A percentile compares a stretch with the other conserved stretches of the same genome.
Conservation (phyloP, 2,888 invertebrate genomes). For the Pseudococcus jackbeardsleyi region DNA sequence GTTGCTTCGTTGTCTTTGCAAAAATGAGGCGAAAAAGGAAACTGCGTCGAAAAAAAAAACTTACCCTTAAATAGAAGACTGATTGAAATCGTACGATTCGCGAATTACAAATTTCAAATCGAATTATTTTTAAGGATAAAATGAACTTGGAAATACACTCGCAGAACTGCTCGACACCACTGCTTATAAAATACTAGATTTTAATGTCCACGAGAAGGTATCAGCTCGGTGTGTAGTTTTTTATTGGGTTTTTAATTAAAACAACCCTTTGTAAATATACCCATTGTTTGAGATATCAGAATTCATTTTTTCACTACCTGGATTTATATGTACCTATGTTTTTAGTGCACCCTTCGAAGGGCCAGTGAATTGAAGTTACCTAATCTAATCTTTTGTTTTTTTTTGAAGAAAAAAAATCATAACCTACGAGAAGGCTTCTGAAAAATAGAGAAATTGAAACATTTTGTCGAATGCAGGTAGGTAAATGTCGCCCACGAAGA, state of each 20-base stretch:
- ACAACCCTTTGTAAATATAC: slow-evolving; percentile 5
- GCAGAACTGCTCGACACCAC: not conserved
- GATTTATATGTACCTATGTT: not conserved
- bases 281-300: not conserved
- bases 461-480: not conserved
- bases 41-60: not conserved
- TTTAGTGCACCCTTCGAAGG: not conserved
- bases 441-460: not conserved
- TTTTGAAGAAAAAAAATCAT: not conserved
- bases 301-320: not conserved
- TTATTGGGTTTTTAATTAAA: not conserved
- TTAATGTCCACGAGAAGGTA: not conserved
- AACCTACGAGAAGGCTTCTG: not conserved
- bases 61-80: not conserved
- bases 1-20: not conserved
- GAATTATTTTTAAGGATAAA: not conserved
- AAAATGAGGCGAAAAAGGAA: not conserved
- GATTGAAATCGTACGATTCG: not conserved
- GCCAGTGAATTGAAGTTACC: not conserved
- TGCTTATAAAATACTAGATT: not conserved
- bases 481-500: not conserved
- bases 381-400: slow-evolving; percentile 17
- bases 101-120: not conserved
- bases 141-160: not conserved
- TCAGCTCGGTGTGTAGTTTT: not conserved